Conservation (phyloP, 2,113 vertebrate species). For the Hirundichthys speculiger region DNA sequence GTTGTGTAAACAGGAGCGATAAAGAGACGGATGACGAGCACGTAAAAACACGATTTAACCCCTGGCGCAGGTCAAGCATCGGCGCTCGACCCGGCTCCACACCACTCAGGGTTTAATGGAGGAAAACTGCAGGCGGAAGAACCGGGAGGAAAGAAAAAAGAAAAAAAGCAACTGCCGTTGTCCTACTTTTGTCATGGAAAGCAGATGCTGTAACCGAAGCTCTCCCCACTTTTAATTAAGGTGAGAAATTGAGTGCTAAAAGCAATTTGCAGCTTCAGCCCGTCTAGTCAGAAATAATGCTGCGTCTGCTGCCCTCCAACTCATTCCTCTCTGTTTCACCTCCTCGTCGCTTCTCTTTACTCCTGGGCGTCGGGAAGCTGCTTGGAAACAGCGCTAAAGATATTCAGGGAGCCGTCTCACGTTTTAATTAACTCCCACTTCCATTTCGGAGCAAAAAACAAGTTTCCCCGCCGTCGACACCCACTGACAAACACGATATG, state of each 20-base stretch:
- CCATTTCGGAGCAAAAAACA: slow-evolving; percentile 34
- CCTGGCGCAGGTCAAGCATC: slow-evolving; percentile 41
- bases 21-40: not conserved
- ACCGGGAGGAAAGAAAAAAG: slow-evolving; percentile 6
- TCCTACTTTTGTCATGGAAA: slow-evolving; percentile 46
- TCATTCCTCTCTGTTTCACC: slow-evolving; percentile 47
- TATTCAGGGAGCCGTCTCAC: slow-evolving; percentile 70
- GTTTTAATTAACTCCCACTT: slow-evolving; percentile 67
- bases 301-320: slow-evolving; percentile 34
- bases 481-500: slow-evolving; percentile 19
- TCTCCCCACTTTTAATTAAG: slow-evolving; percentile 75
- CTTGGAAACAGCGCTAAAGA: slow-evolving; percentile 60
- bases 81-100: slow-evolving; percentile 44
- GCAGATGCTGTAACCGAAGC: slow-evolving; percentile 56
- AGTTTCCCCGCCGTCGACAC: slow-evolving; percentile 40
- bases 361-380: slow-evolving; percentile 37
- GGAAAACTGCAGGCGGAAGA: not conserved
- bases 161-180: slow-evolving; percentile 12
- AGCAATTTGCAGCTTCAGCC: slow-evolving; percentile 78
- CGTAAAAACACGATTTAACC: slow-evolving; percentile 29
- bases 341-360: slow-evolving; percentile 26
- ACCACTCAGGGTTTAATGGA: slow-evolving; percentile 19
- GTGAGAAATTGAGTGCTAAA: slow-evolving; percentile 81
- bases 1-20: slow-evolving; percentile 10
- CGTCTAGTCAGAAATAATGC: slow-evolving; percentile 60